phyloP scores from a whole-genome alignment of 2,113 vertebrate genomes.

The Fukomys damarensis region DNA sequence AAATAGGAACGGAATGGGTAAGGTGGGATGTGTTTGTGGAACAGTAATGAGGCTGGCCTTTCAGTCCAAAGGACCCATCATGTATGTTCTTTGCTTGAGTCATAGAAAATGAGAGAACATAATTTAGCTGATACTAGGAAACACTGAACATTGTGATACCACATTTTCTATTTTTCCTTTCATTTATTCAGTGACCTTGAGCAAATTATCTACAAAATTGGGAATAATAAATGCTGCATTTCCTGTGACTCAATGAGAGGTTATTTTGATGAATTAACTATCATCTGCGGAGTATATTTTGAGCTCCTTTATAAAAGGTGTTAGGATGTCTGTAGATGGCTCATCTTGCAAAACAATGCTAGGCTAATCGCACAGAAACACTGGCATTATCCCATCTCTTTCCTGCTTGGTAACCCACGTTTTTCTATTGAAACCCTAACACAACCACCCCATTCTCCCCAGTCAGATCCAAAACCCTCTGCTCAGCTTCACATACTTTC shows the following conservation, averaged over 20 bases:
- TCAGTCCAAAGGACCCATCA: conserved; percentile 41
- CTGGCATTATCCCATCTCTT: conserved; percentile 33
- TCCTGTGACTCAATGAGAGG: conserved; percentile 57
- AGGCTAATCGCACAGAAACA: conserved; percentile 53
- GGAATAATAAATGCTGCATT: conserved; percentile 66
- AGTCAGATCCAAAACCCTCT: background rate
- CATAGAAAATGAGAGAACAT: conserved; percentile 61
- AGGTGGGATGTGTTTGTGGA: background rate
- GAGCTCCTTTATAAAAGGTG: conserved; percentile 45
- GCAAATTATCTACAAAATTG: conserved; percentile 59
- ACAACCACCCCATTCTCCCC: no score
- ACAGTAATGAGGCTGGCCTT: conserved; percentile 46
- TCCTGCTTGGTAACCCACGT: conserved; percentile 34
- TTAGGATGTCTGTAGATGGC: conserved; percentile 45
- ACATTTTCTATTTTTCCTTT: conserved; percentile 64
- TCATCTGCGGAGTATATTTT: conserved; percentile 63
- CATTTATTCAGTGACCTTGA: conserved; percentile 63
- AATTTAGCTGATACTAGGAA: conserved; percentile 61
- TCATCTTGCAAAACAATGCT: conserved; percentile 55
- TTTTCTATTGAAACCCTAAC: conserved; percentile 53
- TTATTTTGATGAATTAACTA: conserved; percentile 71
- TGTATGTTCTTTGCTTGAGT: conserved; percentile 47
- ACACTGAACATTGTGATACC: conserved; percentile 37
- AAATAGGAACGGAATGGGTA: background rate
- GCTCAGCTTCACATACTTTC: background rate